Evolutionary conservation across 2,888 invertebrate genomes (phyloP).

Genomic region (Heterodera filipjevi): DNA sequence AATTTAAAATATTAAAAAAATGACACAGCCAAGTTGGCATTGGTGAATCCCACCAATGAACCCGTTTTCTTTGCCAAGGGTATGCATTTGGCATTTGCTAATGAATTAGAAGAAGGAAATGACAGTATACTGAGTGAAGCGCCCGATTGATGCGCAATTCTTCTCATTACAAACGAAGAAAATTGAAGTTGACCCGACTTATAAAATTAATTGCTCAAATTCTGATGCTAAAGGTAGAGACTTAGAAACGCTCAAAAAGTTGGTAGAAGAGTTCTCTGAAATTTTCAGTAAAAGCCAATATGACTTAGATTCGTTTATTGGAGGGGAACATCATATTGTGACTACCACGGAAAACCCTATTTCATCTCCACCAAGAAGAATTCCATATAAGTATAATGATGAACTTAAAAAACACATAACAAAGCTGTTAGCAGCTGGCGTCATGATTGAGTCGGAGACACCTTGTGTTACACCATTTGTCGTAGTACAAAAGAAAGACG

Average conservation of each 20-base stretch:
- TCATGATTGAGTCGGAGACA: slow-evolving; percentile 43
- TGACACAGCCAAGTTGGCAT: neutral
- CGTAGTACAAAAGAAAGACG: slow-evolving; percentile 44
- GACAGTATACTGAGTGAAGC: neutral
- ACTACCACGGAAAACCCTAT: slow-evolving; percentile 43
- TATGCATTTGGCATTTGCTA: neutral
- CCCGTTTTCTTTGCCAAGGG: neutral
- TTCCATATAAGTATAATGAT: slow-evolving; percentile 40
- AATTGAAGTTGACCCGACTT: slow-evolving; percentile 25
- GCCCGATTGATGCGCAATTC: neutral
- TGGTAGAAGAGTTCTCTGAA: slow-evolving; percentile 33
- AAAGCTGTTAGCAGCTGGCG: slow-evolving; percentile 33
- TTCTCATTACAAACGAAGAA: neutral
- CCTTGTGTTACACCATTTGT: slow-evolving; percentile 41
- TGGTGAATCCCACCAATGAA: neutral
- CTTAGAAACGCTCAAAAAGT: slow-evolving; percentile 9
- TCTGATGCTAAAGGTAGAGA: slow-evolving; percentile 3
- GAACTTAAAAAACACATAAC: slow-evolving; percentile 48
- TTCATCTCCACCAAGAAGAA: slow-evolving; percentile 32
- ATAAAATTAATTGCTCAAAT: slow-evolving; percentile 21
- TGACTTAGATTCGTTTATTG: slow-evolving; percentile 43
- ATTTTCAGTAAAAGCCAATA: slow-evolving; percentile 41
- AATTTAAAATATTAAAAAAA: no score
- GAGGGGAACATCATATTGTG: slow-evolving; percentile 39
- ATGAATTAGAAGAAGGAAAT: neutral